Percentiles rank a stretch among this genome's conserved stretches.
Conservation (phyloP, 1,140 invertebrate species). For the Phenacoccus solenopsis region DNA sequence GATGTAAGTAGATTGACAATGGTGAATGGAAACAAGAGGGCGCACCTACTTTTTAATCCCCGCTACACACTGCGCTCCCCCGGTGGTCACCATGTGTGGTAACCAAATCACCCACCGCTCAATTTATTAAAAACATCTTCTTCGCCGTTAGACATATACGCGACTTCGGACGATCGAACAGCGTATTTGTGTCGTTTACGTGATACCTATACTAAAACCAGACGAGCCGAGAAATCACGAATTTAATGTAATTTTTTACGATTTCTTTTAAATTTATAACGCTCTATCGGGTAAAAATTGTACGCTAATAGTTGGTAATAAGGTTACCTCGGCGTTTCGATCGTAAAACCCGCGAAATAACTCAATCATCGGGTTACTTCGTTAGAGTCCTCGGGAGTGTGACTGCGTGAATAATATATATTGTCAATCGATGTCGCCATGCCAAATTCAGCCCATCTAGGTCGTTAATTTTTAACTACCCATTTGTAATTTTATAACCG, state of each 20-base stretch:
- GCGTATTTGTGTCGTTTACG: neutral
- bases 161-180: neutral
- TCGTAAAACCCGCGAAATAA: no score
- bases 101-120: conserved; percentile 9
- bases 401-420: no score
- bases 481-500: no score
- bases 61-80: neutral
- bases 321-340: no score
- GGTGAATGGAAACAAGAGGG: conserved; percentile 5
- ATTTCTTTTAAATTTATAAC: neutral
- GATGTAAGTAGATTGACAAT: conserved; percentile 11
- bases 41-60: conserved; percentile 11
- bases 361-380: no score
- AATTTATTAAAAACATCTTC: neutral
- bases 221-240: neutral
- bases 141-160: neutral
- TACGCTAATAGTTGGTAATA: no score
- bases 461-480: no score
- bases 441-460: no score
- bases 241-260: neutral
- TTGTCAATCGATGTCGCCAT: no score
- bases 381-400: no score
- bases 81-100: conserved; percentile 15
- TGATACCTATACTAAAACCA: neutral
- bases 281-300: no score